Evolutionary conservation across 1,140 invertebrate genomes (phyloP).

Genomic region (Ylistrum balloti): DNA sequence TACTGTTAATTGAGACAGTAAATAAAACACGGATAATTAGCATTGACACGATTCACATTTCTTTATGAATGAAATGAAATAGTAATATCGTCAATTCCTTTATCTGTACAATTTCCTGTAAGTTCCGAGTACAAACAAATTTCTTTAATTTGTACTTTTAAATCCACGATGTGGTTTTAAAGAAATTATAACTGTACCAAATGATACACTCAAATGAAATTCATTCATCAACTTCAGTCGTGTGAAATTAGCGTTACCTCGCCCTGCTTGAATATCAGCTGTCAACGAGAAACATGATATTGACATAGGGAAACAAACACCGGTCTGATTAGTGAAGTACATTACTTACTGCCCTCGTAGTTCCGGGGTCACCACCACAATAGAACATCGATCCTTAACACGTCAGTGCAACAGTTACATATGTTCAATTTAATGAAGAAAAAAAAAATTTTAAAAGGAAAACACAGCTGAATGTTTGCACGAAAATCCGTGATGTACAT

Average conservation of each 20-base stretch:
- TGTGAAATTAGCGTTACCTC: neutral
- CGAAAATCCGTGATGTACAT: too few relatives aligned
- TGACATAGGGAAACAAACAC: neutral
- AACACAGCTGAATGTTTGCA: neutral
- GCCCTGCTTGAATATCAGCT: slow-evolving; percentile 9
- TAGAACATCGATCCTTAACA: neutral
- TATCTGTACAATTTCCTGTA: neutral
- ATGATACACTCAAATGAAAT: neutral
- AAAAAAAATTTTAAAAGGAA: neutral
- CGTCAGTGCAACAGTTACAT: neutral
- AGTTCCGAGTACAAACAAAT: neutral
- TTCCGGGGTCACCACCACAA: neutral
- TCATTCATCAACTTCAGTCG: neutral
- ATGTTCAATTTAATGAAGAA: neutral
- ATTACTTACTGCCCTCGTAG: neutral
- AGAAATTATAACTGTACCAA: neutral
- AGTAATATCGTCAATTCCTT: neutral
- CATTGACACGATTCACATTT: neutral
- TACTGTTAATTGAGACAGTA: neutral
- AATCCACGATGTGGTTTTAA: neutral
- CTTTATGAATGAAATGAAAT: neutral
- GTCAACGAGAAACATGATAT: neutral
- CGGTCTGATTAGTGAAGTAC: neutral
- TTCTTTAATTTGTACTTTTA: neutral
- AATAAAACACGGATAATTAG: neutral